Percentiles rank a stretch among this genome's conserved stretches.
phyloP scores from a whole-genome alignment of 2,113 vertebrate genomes.

The Takifugu flavidus region DNA sequence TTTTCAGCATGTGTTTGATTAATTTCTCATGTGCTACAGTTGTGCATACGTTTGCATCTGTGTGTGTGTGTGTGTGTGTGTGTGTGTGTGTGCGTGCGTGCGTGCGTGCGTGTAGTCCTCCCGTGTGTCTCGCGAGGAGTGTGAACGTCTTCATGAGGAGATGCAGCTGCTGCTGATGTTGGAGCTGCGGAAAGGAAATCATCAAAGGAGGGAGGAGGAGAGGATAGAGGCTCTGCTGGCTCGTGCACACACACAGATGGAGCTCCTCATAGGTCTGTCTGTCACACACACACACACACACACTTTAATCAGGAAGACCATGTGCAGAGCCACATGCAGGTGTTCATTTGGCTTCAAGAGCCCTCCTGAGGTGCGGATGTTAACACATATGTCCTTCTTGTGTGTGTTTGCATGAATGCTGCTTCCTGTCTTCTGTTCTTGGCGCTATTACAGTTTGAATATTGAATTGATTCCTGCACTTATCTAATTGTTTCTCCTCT shows the following conservation, averaged over 20 bases:
- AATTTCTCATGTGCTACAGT: neutral
- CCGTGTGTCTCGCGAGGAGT: slow-evolving; percentile 26
- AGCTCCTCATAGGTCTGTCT: slow-evolving; percentile 49
- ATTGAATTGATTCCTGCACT: neutral
- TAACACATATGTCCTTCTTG: neutral
- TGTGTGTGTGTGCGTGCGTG: slow-evolving; percentile 2
- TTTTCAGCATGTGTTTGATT: neutral
- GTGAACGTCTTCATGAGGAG: slow-evolving; percentile 49
- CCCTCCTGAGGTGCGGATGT: neutral
- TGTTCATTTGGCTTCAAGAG: neutral
- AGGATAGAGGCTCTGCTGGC: slow-evolving; percentile 48
- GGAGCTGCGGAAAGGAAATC: slow-evolving; percentile 26
- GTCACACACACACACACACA: neutral
- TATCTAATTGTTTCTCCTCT: neutral
- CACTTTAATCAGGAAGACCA: neutral
- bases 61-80: neutral
- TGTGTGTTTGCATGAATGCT: no score
- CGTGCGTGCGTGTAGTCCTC: slow-evolving; percentile 19
- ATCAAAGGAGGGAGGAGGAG: slow-evolving; percentile 42
- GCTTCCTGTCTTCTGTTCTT: no score
- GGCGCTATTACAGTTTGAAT: neutral
- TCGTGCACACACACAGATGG: slow-evolving; percentile 56
- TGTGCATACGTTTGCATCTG: slow-evolving; percentile 4
- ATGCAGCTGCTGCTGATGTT: slow-evolving; percentile 50
- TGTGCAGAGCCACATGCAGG: no score